These are phyloP conservation scores for Piaya cayana DNA, from an alignment of 2,113 vertebrate genomes.

Conservation along the genomic window DNA sequence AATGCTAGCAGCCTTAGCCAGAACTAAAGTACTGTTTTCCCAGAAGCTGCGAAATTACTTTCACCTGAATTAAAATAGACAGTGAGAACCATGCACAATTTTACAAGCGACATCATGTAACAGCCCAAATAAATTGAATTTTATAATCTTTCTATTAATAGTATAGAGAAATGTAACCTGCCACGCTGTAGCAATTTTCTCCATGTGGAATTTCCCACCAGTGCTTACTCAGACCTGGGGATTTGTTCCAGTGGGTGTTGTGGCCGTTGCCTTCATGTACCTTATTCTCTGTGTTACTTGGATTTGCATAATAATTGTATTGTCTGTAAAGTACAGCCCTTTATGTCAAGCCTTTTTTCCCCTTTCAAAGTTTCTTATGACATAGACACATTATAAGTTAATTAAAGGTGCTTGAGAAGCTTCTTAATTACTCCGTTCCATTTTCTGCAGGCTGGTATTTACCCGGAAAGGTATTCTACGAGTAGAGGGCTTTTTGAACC, in stretches of 20 bases:
- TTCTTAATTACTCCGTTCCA: not conserved
- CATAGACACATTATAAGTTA: not conserved
- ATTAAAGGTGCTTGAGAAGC: not conserved
- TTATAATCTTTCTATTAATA: not conserved
- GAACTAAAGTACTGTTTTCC: not conserved
- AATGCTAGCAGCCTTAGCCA: not conserved
- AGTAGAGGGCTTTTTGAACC: conserved; percentile 95
- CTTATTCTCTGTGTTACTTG: not conserved
- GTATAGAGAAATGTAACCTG: not conserved
- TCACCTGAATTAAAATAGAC: not conserved
- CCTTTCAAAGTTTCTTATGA: not conserved
- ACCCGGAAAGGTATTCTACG: conserved; percentile 94
- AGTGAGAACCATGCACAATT: not conserved
- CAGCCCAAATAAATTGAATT: not conserved
- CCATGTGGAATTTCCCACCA: not conserved
- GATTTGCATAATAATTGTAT: not conserved
- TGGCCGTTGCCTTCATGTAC: not conserved
- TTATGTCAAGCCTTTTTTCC: not conserved
- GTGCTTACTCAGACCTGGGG: not conserved
- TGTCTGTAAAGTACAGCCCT: not conserved
- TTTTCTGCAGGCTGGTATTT: conserved; percentile 87
- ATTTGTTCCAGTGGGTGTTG: not conserved
- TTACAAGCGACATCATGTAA: not conserved
- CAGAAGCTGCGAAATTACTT: not conserved
- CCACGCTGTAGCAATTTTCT: not conserved